Conservation (phyloP, 1,140 invertebrate species). For the Drosophila ananassae region DNA sequence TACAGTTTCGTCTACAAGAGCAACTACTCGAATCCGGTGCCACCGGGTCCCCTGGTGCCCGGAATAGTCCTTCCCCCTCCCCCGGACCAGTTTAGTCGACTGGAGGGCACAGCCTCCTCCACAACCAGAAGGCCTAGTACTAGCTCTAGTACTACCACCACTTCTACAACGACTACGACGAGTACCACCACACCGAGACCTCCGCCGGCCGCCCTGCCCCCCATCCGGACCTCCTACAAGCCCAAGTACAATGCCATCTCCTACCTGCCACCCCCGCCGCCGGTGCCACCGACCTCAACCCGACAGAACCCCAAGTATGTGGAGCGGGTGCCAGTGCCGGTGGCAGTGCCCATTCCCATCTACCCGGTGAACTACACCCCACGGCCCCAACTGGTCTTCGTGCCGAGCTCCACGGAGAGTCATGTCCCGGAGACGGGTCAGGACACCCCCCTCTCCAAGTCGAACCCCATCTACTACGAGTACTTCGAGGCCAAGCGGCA, state of each 20-base stretch:
- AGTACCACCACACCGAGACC: constrained; percentile 18
- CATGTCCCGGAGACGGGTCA: constrained; percentile 11
- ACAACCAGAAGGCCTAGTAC: constrained; percentile 36
- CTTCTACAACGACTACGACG: constrained; percentile 7
- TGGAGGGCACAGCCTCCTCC: constrained; percentile 34
- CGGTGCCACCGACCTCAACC: not conserved
- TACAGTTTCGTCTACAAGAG: constrained; percentile 93
- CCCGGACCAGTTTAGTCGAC: constrained; percentile 90
- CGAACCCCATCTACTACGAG: constrained; percentile 83
- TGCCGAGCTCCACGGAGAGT: constrained; percentile 60
- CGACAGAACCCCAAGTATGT: constrained; percentile 52
- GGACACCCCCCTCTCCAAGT: constrained; percentile 63
- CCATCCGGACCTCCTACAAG: constrained; percentile 28
- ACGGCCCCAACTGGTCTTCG: constrained; percentile 61
- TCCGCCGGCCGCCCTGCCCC: constrained; percentile 5
- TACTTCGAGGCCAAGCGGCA: constrained; percentile 82
- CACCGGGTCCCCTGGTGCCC: constrained; percentile 93
- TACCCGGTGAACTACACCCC: constrained; percentile 70
- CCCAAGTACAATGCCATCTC: constrained; percentile 59
- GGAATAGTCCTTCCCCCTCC: constrained; percentile 94
- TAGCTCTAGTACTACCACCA: constrained; percentile 20
- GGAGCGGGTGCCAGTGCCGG: constrained; percentile 70
- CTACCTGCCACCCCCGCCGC: constrained; percentile 36
- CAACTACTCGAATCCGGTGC: constrained; percentile 90
- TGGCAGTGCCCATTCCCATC: constrained; percentile 77